Conservation (phyloP, 2,113 vertebrate species). For the Siniperca chuatsi region DNA sequence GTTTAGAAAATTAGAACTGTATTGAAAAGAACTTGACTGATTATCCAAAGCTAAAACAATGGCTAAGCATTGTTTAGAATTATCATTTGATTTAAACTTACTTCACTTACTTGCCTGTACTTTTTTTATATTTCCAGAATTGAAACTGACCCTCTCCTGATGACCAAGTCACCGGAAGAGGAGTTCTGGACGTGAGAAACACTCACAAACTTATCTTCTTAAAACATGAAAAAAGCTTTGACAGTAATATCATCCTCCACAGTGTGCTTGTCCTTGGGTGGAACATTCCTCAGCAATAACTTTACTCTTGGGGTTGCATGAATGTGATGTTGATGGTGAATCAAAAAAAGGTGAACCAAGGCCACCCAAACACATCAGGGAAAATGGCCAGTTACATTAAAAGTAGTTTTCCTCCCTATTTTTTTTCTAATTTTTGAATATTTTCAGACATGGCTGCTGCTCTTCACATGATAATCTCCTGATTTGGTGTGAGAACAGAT, state of each 20-base stretch:
- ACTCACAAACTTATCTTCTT: conserved; percentile 6
- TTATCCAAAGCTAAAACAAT: neutral
- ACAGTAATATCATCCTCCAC: neutral
- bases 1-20: neutral
- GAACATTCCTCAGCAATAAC: conserved; percentile 4
- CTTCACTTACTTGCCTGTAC: conserved; percentile 10
- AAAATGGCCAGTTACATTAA: neutral
- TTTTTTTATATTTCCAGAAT: conserved; percentile 45
- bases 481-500: conserved; percentile 17
- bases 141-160: fast-evolving
- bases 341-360: neutral
- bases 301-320: neutral
- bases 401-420: neutral
- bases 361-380: neutral
- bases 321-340: neutral
- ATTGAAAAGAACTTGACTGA: neutral
- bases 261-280: neutral
- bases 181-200: conserved; percentile 83
- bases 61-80: neutral
- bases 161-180: conserved; percentile 51
- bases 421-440: neutral
- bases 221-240: neutral
- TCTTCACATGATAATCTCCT: conserved; percentile 38
- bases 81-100: neutral
- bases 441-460: neutral